A percentile compares a stretch with the other conserved stretches of the same genome.
phyloP scores from a whole-genome alignment of 1,140 invertebrate genomes.

The Hyphantria cunea region DNA sequence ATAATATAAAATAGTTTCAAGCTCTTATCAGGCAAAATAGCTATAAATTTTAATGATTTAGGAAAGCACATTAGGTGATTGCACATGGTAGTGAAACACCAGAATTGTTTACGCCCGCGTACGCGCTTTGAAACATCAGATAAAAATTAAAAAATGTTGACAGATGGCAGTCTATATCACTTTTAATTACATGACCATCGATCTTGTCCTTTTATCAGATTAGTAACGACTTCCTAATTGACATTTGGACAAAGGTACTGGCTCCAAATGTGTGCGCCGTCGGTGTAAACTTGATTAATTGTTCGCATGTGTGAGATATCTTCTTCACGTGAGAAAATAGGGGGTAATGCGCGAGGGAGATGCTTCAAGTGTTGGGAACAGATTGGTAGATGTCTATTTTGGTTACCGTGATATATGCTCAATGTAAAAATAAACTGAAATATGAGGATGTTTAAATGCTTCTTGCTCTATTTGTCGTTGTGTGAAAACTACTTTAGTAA shows the following conservation, averaged over 20 bases:
- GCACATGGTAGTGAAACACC: no score
- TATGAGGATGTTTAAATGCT: slow-evolving; percentile 21
- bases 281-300: slow-evolving; percentile 52
- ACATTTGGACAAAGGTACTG: slow-evolving; percentile 35
- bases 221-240: slow-evolving; percentile 29
- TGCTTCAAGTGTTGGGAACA: slow-evolving; percentile 37
- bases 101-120: no score
- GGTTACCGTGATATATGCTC: slow-evolving; percentile 18
- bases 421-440: slow-evolving; percentile 29
- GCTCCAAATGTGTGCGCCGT: slow-evolving; percentile 14
- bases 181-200: neutral
- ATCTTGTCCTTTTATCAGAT: slow-evolving; percentile 21
- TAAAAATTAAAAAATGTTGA: no score
- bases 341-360: slow-evolving; percentile 47
- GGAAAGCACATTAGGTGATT: no score
- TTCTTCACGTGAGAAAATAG: slow-evolving; percentile 66
- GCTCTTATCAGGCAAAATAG: no score
- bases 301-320: slow-evolving; percentile 47
- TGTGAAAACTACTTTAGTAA: slow-evolving; percentile 23
- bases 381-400: slow-evolving; percentile 26
- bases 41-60: no score
- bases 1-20: no score
- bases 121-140: no score
- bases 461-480: slow-evolving; percentile 21
- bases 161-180: no score